phyloP scores from a whole-genome alignment of 1,140 invertebrate genomes.

The Ephestia elutella region DNA sequence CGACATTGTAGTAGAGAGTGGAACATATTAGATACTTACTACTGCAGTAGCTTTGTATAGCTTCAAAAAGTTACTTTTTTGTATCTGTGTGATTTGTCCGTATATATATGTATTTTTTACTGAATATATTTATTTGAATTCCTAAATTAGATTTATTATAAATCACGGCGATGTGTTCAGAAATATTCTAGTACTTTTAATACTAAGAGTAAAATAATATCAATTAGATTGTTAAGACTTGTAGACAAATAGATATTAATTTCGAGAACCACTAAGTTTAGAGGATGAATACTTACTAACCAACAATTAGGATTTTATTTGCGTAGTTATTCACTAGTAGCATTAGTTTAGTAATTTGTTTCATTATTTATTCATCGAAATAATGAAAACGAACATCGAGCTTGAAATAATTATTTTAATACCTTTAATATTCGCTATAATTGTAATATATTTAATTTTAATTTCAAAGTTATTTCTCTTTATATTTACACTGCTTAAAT shows the following conservation, averaged over 20 bases:
- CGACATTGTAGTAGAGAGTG: too few relatives aligned
- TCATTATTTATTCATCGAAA: constrained; percentile 41
- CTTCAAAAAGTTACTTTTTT: too few relatives aligned
- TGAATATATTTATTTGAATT: too few relatives aligned
- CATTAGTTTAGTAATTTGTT: constrained; percentile 56
- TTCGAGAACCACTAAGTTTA: constrained; percentile 69
- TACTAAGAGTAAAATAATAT: constrained; percentile 45
- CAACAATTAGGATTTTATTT: constrained; percentile 54
- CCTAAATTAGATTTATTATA: too few relatives aligned
- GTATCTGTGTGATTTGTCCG: too few relatives aligned
- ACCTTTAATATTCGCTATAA: constrained; percentile 64
- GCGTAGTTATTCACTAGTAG: constrained; percentile 50
- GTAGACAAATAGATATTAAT: constrained; percentile 49
- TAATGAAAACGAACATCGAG: constrained; percentile 56
- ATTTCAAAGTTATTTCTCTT: constrained; percentile 65
- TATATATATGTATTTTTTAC: too few relatives aligned
- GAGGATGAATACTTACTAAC: constrained; percentile 67
- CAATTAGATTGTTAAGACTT: constrained; percentile 48
- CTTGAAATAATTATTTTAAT: constrained; percentile 69
- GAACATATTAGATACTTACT: too few relatives aligned
- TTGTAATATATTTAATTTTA: constrained; percentile 58
- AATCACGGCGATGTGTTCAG: constrained; percentile 40
- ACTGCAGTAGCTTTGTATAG: too few relatives aligned
- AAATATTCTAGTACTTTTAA: constrained; percentile 33
- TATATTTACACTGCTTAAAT: constrained; percentile 71